These are phyloP conservation scores for Oxystoma pomonae DNA, from an alignment of 2,888 invertebrate species.

Conservation along the genomic window DNA sequence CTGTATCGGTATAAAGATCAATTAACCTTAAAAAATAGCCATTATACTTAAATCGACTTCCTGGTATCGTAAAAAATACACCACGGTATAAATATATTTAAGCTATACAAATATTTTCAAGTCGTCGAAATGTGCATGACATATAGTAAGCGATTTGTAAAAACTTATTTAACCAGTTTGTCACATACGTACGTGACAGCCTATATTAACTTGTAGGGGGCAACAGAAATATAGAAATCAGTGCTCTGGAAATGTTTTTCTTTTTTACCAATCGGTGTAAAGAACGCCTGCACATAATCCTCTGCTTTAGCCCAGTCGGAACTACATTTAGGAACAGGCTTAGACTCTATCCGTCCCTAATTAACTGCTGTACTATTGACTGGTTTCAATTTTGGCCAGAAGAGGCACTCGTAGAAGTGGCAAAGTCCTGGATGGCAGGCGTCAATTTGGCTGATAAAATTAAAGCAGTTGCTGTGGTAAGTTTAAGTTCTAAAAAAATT, in stretches of 20 bases:
- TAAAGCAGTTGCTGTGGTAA: constrained; percentile 19
- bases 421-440: constrained; percentile 70
- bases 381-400: constrained; percentile 91
- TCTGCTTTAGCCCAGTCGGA: constrained; percentile 85
- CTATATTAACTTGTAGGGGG: no score
- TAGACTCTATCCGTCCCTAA: constrained; percentile 75
- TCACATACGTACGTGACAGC: not conserved
- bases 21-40: no score
- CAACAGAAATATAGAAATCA: constrained; percentile 77
- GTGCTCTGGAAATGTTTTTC: constrained; percentile 65
- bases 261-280: constrained; percentile 76
- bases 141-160: not conserved
- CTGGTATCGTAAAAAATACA: no score
- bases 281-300: constrained; percentile 74
- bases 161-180: not conserved
- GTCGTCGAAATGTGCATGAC: no score
- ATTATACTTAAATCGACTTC: no score
- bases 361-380: constrained; percentile 86
- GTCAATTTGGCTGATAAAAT: constrained; percentile 64
- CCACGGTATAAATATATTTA: no score
- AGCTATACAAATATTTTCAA: no score
- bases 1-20: no score
- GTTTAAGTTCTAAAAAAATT: no score
- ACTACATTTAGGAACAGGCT: constrained; percentile 73
- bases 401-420: constrained; percentile 78